phyloP scores from a whole-genome alignment of 2,113 vertebrate genomes.

The Trochalopteron elliotii region DNA sequence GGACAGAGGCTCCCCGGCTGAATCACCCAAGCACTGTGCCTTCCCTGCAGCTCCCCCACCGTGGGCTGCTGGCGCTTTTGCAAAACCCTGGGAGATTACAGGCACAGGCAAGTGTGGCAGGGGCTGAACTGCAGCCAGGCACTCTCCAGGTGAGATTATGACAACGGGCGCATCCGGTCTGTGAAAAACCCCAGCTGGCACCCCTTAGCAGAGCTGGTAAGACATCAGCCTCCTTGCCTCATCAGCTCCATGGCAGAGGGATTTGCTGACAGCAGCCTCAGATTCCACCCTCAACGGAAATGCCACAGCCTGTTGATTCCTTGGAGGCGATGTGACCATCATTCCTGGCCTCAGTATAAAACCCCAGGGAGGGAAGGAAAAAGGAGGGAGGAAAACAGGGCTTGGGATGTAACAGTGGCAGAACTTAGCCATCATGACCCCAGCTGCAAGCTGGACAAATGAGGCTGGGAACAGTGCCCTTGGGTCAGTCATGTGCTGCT shows the following conservation, averaged over 20 bases:
- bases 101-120: neutral
- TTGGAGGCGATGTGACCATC: neutral
- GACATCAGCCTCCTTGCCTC: neutral
- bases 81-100: neutral
- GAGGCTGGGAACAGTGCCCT: neutral
- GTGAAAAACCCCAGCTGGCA: neutral
- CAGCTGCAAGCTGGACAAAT: neutral
- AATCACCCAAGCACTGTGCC: neutral
- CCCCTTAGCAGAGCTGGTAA: neutral
- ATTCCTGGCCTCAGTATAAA: neutral
- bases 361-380: neutral
- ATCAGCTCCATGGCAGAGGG: neutral
- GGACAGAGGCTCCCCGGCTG: neutral
- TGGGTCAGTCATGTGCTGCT: neutral
- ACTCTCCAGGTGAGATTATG: neutral
- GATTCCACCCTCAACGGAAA: neutral
- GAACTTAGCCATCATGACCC: neutral
- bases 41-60: neutral
- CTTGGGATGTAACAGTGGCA: neutral
- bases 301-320: neutral
- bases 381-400: neutral
- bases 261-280: neutral
- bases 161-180: rapidly evolving
- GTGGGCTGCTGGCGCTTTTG: neutral
- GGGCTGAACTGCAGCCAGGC: neutral